A percentile compares a stretch with the other conserved stretches of the same genome.
Conservation (phyloP, 2,797 vertebrate genomes). For the Anguilla megastoma region DNA sequence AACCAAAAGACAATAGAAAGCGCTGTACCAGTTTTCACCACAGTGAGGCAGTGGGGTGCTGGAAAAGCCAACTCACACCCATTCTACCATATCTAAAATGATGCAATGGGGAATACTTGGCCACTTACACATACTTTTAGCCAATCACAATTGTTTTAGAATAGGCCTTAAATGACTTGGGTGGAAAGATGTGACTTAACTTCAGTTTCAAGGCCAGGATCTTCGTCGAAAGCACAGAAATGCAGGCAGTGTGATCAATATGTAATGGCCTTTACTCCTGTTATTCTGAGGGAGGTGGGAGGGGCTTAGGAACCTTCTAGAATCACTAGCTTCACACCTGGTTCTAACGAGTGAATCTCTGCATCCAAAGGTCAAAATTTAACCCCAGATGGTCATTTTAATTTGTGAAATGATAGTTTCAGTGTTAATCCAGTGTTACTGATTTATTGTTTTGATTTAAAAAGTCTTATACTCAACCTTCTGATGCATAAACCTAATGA, state of each 20-base stretch:
- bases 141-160: not conserved
- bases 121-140: not conserved
- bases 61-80: constrained; percentile 21
- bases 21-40: constrained; percentile 54
- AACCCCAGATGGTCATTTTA: not conserved
- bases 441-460: not conserved
- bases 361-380: not conserved
- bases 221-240: not conserved
- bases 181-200: not conserved
- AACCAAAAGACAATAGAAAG: not conserved
- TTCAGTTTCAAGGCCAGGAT: not conserved
- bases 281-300: not conserved
- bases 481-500: not conserved
- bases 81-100: not conserved
- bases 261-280: not conserved
- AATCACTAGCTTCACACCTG: not conserved
- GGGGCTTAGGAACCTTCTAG: not conserved
- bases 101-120: not conserved
- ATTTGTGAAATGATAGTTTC: not conserved
- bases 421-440: not conserved
- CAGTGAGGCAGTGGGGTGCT: constrained; percentile 65
- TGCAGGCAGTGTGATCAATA: not conserved
- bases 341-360: not conserved
- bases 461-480: not conserved
- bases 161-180: not conserved